These are phyloP conservation scores for Brachyopa scutellaris DNA, from an alignment of 2,888 invertebrate genomes.

Conservation along the genomic window DNA sequence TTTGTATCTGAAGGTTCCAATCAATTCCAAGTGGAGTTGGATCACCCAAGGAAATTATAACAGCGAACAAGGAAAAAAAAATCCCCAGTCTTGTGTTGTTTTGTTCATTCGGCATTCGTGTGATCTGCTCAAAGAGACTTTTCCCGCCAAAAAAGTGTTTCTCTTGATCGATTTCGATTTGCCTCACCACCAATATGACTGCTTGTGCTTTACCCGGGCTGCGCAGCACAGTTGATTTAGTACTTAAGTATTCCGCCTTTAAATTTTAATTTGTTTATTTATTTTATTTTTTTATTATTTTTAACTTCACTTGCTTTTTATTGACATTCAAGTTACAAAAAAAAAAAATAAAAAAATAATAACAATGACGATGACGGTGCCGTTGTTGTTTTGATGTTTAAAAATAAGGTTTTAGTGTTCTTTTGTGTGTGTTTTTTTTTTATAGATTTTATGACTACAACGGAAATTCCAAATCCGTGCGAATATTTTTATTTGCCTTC, in stretches of 20 bases:
- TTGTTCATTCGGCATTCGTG: slow-evolving; percentile 24
- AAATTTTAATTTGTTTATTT: slow-evolving; percentile 1
- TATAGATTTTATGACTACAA: slow-evolving; percentile 21
- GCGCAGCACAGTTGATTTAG: slow-evolving; percentile 19
- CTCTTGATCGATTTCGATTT: neutral
- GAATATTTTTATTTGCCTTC: neutral
- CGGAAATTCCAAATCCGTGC: slow-evolving; percentile 53
- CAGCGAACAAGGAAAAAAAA: neutral
- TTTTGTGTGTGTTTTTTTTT: neutral
- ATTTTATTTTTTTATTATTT: neutral
- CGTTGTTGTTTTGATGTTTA: slow-evolving; percentile 40
- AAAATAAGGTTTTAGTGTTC: neutral
- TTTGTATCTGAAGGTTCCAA: slow-evolving; percentile 20
- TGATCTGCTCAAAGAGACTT: slow-evolving; percentile 20
- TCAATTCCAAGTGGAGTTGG: slow-evolving; percentile 2
- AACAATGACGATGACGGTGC: slow-evolving; percentile 16
- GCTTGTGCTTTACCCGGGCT: slow-evolving; percentile 24
- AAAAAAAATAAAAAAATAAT: slow-evolving; percentile 20
- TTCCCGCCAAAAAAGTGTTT: slow-evolving; percentile 46
- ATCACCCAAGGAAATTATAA: no score
- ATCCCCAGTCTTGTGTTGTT: no score
- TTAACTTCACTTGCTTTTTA: slow-evolving; percentile 8
- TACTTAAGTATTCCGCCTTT: neutral
- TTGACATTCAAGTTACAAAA: slow-evolving; percentile 20
- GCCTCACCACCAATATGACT: no score